Conservation (phyloP, 2,113 vertebrate genomes). For the Brienomyrus longianalis region DNA sequence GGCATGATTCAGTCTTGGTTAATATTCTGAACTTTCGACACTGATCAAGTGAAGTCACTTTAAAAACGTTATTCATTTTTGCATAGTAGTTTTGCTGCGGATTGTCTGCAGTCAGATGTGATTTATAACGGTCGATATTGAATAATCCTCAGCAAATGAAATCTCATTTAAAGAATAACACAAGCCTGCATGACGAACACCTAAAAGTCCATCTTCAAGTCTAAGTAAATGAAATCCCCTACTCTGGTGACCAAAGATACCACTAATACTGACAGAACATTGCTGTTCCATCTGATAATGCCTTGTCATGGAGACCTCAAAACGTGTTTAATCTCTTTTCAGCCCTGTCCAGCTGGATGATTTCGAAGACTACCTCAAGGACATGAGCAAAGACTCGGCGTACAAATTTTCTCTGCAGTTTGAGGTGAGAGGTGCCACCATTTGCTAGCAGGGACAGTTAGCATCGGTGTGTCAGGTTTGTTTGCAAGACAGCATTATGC, state of each 20-base stretch:
- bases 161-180: background rate
- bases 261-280: background rate
- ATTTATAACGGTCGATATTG: background rate
- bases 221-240: background rate
- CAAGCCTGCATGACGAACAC: background rate
- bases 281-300: background rate
- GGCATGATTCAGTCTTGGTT: background rate
- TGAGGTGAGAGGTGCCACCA: constrained; percentile 65
- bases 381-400: constrained; percentile 95
- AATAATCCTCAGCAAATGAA: background rate
- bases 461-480: background rate
- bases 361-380: constrained; percentile 88
- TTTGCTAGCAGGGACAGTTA: background rate
- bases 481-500: background rate
- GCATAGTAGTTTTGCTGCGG: background rate
- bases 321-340: constrained; percentile 39
- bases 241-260: background rate
- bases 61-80: background rate
- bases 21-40: background rate
- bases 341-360: constrained; percentile 89
- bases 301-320: background rate
- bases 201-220: background rate
- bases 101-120: background rate
- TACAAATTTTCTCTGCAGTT: constrained; percentile 98
- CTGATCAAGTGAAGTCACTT: background rate